Evolutionary conservation across 2,797 vertebrate genomes (phyloP).

Genomic region (Tolypeutes matacus): DNA sequence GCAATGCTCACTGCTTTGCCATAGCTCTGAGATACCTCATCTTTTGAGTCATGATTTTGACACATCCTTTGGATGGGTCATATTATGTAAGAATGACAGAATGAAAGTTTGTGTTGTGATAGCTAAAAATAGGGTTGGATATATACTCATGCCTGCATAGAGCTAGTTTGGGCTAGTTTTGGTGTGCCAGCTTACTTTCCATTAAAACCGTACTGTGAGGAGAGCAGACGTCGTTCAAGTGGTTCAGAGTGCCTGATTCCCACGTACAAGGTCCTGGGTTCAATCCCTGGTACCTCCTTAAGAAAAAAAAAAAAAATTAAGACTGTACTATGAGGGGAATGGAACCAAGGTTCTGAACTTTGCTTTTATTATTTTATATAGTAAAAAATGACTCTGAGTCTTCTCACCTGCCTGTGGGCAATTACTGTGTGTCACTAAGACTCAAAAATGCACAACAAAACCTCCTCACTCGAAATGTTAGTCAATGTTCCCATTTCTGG

Average conservation of each 20-base stretch:
- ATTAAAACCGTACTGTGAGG: background rate
- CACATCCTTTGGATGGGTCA: background rate
- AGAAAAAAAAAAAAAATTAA: too few species aligned
- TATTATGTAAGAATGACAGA: conserved; percentile 48
- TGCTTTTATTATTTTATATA: background rate
- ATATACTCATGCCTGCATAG: background rate
- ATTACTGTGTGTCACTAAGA: background rate
- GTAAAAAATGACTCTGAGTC: background rate
- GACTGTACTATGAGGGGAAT: background rate
- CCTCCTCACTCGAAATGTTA: background rate
- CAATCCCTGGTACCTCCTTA: too few species aligned
- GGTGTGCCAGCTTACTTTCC: background rate
- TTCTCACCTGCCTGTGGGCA: background rate
- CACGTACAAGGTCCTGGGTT: too few species aligned
- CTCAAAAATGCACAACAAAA: background rate
- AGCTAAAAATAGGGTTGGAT: background rate
- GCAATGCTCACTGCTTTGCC: background rate
- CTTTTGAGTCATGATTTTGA: conserved; percentile 54
- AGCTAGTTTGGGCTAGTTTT: background rate
- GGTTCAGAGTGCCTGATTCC: too few species aligned
- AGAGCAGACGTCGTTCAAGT: background rate
- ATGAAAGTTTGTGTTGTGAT: background rate
- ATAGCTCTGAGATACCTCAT: background rate
- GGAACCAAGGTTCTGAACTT: background rate
- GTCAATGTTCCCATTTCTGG: background rate